A percentile compares a stretch with the other conserved stretches of the same genome.
phyloP scores from a whole-genome alignment of 2,113 vertebrate genomes.

The Melanotaenia duboulayi region DNA sequence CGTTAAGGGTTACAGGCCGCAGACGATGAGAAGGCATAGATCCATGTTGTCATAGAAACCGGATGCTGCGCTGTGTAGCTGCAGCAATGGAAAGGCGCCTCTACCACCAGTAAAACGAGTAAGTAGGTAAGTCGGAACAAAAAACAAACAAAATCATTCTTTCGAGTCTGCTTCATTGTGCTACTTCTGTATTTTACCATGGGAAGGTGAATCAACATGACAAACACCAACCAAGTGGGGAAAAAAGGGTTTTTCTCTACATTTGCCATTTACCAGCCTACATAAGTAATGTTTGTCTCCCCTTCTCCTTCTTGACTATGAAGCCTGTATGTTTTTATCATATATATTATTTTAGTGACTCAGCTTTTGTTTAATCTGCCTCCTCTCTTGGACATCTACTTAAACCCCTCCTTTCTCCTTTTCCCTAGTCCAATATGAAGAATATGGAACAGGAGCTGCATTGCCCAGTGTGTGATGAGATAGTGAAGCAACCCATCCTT shows the following conservation, averaged over 20 bases:
- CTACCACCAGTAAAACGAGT: constrained; percentile 8
- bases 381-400: neutral
- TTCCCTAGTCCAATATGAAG: constrained; percentile 93
- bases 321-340: constrained; percentile 16
- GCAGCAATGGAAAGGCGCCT: constrained; percentile 28
- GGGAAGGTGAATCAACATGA: neutral
- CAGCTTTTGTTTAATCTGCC: constrained; percentile 29
- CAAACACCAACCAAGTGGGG: neutral
- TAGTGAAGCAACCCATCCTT: constrained; percentile 94
- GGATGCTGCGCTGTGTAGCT: constrained; percentile 66
- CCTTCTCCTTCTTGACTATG: constrained; percentile 11
- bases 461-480: constrained; percentile 94
- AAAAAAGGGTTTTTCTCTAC: neutral
- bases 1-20: constrained; percentile 21
- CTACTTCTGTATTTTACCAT: neutral
- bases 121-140: too few relatives aligned
- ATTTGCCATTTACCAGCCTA: constrained; percentile 5
- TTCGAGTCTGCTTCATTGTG: neutral
- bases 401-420: constrained; percentile 3
- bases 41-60: constrained; percentile 83
- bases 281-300: constrained; percentile 11
- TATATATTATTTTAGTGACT: constrained; percentile 51
- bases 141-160: too few relatives aligned
- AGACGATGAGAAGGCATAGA: constrained; percentile 45
- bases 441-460: constrained; percentile 94